Evolutionary conservation across 1,140 invertebrate genomes (phyloP).

Genomic region (Aradophagus sp.): DNA sequence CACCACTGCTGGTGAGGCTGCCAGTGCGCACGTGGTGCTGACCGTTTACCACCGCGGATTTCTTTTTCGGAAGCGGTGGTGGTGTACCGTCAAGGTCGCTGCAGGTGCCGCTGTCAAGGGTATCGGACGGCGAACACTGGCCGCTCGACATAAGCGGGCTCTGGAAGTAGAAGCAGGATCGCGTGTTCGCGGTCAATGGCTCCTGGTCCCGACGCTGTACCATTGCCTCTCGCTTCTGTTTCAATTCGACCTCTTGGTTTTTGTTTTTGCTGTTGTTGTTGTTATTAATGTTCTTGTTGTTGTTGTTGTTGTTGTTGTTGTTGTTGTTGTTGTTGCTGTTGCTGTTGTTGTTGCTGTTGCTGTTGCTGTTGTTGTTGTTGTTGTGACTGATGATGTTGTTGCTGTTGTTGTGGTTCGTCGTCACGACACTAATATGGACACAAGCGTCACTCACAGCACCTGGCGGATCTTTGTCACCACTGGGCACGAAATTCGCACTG

Average conservation of each 20-base stretch:
- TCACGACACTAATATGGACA: conserved; percentile 74
- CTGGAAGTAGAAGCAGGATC: conserved; percentile 77
- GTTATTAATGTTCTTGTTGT: too few species aligned
- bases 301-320: too few species aligned
- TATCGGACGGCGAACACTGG: conserved; percentile 85
- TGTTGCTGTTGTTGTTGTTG: too few species aligned
- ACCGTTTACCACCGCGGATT: conserved; percentile 65
- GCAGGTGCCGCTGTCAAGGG: conserved; percentile 87
- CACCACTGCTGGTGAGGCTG: conserved; percentile 76
- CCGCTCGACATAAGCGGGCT: conserved; percentile 81
- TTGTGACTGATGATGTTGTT: too few species aligned
- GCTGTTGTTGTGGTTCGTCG: too few species aligned
- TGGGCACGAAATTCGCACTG: too few species aligned
- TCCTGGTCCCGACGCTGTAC: conserved; percentile 59
- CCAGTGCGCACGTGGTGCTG: conserved; percentile 74
- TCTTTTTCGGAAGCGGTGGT: conserved; percentile 82
- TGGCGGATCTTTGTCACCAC: too few species aligned
- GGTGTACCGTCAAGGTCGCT: conserved; percentile 86
- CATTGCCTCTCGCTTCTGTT: too few species aligned
- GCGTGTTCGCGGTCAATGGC: conserved; percentile 43
- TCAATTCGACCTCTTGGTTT: too few species aligned
- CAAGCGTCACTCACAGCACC: conserved; percentile 62
- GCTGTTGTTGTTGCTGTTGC: too few species aligned
- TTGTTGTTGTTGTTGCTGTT: too few species aligned
- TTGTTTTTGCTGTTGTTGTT: too few species aligned